These are phyloP conservation scores for Enhydra lutris DNA, from an alignment of 2,113 vertebrate species.

Conservation along the genomic window DNA sequence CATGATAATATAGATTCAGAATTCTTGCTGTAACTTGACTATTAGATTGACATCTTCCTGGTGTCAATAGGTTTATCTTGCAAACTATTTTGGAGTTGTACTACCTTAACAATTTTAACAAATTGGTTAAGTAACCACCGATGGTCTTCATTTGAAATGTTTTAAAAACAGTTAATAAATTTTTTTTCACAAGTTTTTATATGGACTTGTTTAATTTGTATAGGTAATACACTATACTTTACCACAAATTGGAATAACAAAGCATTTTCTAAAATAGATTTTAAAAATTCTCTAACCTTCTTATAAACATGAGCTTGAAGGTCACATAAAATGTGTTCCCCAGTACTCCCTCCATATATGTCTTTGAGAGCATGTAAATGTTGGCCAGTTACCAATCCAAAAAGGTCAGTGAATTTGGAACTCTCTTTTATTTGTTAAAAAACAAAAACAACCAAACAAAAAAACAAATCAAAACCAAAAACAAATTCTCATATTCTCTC, in stretches of 20 bases:
- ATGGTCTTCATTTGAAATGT: neutral
- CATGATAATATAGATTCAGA: neutral
- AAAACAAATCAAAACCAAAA: neutral
- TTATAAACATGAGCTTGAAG: neutral
- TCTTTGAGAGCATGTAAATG: neutral
- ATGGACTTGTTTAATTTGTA: neutral
- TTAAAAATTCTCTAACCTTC: neutral
- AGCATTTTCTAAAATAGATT: neutral
- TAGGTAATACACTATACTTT: neutral
- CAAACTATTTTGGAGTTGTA: neutral
- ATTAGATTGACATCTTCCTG: neutral
- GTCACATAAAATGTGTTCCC: neutral
- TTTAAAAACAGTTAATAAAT: neutral
- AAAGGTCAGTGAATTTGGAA: neutral
- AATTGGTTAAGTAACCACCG: neutral
- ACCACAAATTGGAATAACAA: neutral
- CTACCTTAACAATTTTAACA: neutral
- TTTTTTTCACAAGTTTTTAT: neutral
- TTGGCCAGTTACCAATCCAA: neutral
- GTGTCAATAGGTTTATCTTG: neutral
- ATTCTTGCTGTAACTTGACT: neutral
- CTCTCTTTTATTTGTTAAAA: neutral
- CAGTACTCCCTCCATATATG: neutral
- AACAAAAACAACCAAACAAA: neutral
- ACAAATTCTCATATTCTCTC: neutral